Evolutionary conservation across 2,113 vertebrate species (phyloP), one percentile per base, ranked within the genome.

Genomic region (Eulemur macaco): DNA sequence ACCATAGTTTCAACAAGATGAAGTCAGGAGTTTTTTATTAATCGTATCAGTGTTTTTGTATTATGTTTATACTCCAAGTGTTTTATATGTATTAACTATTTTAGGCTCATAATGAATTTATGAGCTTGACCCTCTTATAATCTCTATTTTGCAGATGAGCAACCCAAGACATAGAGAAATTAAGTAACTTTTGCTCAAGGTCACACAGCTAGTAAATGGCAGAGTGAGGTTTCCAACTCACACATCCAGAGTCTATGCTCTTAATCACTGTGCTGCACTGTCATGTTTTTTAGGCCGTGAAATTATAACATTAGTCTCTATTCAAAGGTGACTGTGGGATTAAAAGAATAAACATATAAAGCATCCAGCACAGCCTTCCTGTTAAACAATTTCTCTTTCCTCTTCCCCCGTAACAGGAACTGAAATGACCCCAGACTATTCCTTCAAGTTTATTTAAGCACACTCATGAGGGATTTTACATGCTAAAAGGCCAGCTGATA

Each of bases 31-130:
- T 31, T 47, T 71, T 66, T 88, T 84, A 34, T 85, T 90, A 89
- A 50, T 80, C 4, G 9, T 73, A 42, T 34, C 29, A 25, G 17
- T 94, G 6, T 17, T 77, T 94, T 77, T 77, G 71, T 0, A 13
- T 74, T 74, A 31, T 52, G 27, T 84, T 83, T 91, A 69, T 71
- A 84, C 7, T 74, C 37, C 56, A 78, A 95, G 69, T 87, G 56
- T 15, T 76, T 92, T 94, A 78, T 27, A 60, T 71, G 52, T 73
- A 87, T 91, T 83, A 64, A 94, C 56, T 91, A 45, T 21, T 94
- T 71, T 86, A 39, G 95, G 29, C 5, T 86, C 20, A 56, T 89
- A 89, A 63, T 81, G 52, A 86, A 86, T 3, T 9, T 60, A 4
- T 89, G 42, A 93, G 31, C 21, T 69, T 81, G 63, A 68, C 27